Percentiles rank a stretch among this genome's conserved stretches.
Evolutionary conservation across 2,113 vertebrate species (phyloP).

Genomic region (Sinocyclocheilus rhinocerous): DNA sequence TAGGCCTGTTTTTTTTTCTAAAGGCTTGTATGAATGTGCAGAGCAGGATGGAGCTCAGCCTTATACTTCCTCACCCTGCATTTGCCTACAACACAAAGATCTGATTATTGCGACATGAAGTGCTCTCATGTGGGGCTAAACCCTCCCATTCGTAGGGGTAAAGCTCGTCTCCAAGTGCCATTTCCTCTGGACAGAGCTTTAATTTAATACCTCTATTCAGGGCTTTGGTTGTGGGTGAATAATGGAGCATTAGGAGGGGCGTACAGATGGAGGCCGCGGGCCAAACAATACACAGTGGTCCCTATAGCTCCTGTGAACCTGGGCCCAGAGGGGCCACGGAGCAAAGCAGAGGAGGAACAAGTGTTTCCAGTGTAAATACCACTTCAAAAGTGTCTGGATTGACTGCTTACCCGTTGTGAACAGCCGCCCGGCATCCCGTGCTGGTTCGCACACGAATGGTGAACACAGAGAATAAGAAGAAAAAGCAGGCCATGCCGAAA

Average conservation of each 20-base stretch:
- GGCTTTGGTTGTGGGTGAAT: slow-evolving; percentile 43
- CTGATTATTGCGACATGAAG: slow-evolving; percentile 50
- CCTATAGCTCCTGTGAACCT: slow-evolving; percentile 16
- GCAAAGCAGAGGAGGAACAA: not conserved
- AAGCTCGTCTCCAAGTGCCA: slow-evolving; percentile 34
- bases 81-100: slow-evolving; percentile 58
- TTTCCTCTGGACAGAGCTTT: slow-evolving; percentile 46
- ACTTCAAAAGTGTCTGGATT: not conserved
- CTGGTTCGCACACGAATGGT: slow-evolving; percentile 87
- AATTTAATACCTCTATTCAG: slow-evolving; percentile 56
- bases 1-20: not conserved
- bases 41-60: not conserved
- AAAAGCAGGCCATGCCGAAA: slow-evolving; percentile 98
- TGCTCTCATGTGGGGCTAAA: slow-evolving; percentile 35
- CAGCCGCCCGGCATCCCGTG: slow-evolving; percentile 85
- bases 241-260: slow-evolving; percentile 39
- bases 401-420: slow-evolving; percentile 90
- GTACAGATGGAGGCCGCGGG: slow-evolving; percentile 2
- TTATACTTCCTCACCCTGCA: slow-evolving; percentile 36
- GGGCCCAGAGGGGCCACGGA: not conserved
- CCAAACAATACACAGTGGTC: slow-evolving; percentile 41
- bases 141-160: slow-evolving; percentile 1
- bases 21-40: not conserved
- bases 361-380: slow-evolving; percentile 24
- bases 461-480: slow-evolving; percentile 86